A percentile compares a stretch with the other conserved stretches of the same genome.
phyloP scores from a whole-genome alignment of 2,888 invertebrate species.

The Cantharis nigra region DNA sequence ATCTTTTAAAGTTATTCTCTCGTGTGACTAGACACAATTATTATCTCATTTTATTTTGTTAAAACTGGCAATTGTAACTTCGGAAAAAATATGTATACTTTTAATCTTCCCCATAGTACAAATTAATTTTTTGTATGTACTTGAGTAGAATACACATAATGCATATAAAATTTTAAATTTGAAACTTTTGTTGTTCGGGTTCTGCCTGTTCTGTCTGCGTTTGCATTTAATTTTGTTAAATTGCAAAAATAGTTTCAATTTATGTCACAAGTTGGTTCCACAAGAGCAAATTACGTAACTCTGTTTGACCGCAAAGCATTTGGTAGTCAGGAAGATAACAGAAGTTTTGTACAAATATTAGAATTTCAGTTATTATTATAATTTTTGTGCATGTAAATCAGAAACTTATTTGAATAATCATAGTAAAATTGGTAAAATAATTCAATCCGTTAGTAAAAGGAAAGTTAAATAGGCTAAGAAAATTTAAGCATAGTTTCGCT shows the following conservation, averaged over 20 bases:
- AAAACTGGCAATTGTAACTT: too few relatives aligned
- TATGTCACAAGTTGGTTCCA: neutral
- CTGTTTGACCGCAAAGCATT: neutral
- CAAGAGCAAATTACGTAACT: neutral
- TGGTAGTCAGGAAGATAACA: neutral
- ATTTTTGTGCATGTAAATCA: neutral
- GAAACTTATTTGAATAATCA: neutral
- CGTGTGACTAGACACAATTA: too few relatives aligned
- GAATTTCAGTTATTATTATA: neutral
- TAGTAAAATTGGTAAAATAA: neutral
- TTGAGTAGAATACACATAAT: too few relatives aligned
- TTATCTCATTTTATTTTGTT: too few relatives aligned
- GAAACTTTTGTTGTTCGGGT: neutral
- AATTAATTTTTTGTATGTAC: too few relatives aligned
- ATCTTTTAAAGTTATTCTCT: too few relatives aligned
- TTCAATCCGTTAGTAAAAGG: neutral
- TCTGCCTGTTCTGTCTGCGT: neutral
- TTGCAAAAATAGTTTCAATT: neutral
- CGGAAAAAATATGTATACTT: too few relatives aligned
- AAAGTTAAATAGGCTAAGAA: neutral
- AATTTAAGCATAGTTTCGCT: neutral
- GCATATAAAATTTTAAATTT: neutral
- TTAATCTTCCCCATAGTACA: too few relatives aligned
- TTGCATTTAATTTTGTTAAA: neutral
- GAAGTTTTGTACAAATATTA: neutral